Conservation (phyloP, 2,797 vertebrate species). For the Cottoperca gobio region DNA sequence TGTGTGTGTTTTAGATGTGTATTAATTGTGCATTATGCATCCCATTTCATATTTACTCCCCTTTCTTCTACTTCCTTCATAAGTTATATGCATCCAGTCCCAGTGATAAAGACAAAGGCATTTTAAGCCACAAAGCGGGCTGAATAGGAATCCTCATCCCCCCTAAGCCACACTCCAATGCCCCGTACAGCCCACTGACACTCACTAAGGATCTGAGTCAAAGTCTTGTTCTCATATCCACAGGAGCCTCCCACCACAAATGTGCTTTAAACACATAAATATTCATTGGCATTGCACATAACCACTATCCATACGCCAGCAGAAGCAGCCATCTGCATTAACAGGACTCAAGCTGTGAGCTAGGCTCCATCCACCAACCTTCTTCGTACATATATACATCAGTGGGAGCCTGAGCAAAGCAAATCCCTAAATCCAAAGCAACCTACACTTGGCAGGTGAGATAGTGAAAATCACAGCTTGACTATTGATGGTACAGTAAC, state of each 20-base stretch:
- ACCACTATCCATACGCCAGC: conserved; percentile 69
- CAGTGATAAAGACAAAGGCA: conserved; percentile 60
- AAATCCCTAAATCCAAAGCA: conserved; percentile 79
- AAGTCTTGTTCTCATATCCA: conserved; percentile 71
- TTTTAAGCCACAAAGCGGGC: conserved; percentile 67
- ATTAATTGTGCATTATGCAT: too few species aligned
- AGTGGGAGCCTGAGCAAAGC: conserved; percentile 66
- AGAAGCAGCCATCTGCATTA: conserved; percentile 84
- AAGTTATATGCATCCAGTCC: conserved; percentile 24
- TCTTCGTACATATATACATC: conserved; percentile 70
- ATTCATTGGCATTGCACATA: conserved; percentile 82
- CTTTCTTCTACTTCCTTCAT: background rate
- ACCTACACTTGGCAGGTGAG: conserved; percentile 84
- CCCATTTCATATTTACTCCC: background rate
- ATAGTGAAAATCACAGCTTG: conserved; percentile 68
- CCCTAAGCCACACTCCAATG: conserved; percentile 73
- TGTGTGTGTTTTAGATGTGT: too few species aligned
- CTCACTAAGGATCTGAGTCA: conserved; percentile 68
- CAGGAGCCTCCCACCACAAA: conserved; percentile 77
- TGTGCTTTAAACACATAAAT: conserved; percentile 83
- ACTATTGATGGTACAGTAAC: conserved; percentile 58
- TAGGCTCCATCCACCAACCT: conserved; percentile 73
- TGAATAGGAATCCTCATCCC: conserved; percentile 65
- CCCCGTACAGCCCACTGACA: conserved; percentile 60
- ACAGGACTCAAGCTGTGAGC: conserved; percentile 80